Evolutionary conservation across 2,888 invertebrate species (phyloP).

Genomic region (Onchidella celtica): DNA sequence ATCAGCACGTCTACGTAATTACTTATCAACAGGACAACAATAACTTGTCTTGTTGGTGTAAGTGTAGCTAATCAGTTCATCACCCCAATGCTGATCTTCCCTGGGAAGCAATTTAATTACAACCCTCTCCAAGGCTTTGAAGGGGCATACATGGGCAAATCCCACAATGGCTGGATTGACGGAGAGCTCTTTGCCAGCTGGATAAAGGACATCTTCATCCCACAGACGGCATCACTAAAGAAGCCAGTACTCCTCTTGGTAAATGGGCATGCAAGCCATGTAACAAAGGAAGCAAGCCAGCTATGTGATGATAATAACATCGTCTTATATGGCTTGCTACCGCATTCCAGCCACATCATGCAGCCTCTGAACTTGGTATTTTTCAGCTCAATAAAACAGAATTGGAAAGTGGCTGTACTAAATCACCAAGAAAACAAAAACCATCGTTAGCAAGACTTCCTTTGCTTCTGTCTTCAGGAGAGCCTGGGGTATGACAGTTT

Average conservation of each 20-base stretch:
- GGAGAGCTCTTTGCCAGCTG: background rate
- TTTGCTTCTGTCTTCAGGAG: background rate
- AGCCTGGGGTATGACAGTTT: background rate
- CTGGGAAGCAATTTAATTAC: background rate
- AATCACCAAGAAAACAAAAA: background rate
- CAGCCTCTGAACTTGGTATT: background rate
- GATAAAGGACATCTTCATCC: background rate
- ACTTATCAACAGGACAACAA: background rate
- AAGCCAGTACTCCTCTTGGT: background rate
- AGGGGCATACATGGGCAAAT: background rate
- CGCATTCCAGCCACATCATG: background rate
- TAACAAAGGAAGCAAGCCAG: background rate
- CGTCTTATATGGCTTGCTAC: constrained; percentile 4
- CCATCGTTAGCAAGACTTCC: background rate
- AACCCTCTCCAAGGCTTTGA: background rate
- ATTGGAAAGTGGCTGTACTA: background rate
- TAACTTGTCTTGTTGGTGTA: background rate
- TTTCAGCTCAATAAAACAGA: background rate
- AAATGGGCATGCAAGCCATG: constrained; percentile 1
- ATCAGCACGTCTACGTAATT: background rate
- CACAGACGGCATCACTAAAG: background rate
- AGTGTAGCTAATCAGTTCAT: background rate
- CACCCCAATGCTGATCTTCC: background rate
- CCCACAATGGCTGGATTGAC: background rate
- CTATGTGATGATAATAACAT: background rate